A percentile compares a stretch with the other conserved stretches of the same genome.
Conservation (phyloP, 2,797 vertebrate species). For the Buceros bicornis region DNA sequence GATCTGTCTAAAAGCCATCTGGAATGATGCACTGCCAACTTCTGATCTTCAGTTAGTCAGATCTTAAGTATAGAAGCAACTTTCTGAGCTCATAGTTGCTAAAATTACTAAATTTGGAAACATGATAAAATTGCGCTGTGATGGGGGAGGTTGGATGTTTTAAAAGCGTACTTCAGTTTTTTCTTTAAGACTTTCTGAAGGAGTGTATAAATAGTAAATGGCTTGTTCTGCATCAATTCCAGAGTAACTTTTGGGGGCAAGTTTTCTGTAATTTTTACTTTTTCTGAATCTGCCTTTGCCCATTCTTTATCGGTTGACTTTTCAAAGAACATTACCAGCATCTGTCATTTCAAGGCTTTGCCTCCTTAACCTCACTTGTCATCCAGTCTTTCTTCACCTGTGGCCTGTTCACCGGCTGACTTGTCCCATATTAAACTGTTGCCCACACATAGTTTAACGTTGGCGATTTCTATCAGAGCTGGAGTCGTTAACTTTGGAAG, state of each 20-base stretch:
- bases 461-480: background rate
- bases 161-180: background rate
- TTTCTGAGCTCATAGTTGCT: conserved; percentile 26
- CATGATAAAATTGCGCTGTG: background rate
- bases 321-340: background rate
- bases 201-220: background rate
- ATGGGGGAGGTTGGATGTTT: background rate
- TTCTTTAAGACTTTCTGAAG: background rate
- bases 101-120: conserved; percentile 46
- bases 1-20: conserved; percentile 53
- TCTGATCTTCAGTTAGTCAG: conserved; percentile 1
- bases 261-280: background rate
- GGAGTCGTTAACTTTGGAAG: background rate
- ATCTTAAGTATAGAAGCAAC: background rate
- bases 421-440: background rate
- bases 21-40: background rate
- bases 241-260: background rate
- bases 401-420: background rate
- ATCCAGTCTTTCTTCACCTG: background rate
- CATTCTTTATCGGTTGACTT: background rate
- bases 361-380: background rate
- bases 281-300: background rate
- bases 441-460: too few species aligned
- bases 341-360: background rate
- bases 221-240: background rate